Conservation (phyloP, 1,140 invertebrate species). For the Heliconius hewitsoni region DNA sequence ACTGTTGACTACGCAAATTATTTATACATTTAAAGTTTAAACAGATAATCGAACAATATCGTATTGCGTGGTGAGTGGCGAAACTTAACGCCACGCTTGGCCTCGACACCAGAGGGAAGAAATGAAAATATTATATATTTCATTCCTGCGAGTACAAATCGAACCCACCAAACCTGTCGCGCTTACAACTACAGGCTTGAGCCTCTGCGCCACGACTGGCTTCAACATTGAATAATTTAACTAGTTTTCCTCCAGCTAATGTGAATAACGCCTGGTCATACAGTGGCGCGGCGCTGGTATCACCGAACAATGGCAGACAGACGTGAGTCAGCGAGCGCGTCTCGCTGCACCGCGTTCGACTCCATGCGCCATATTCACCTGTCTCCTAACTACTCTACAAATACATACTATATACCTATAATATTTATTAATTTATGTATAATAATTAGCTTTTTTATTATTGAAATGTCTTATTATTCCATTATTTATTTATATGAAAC, state of each 20-base stretch:
- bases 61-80: not conserved
- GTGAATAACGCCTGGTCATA: constrained; percentile 29
- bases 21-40: not conserved
- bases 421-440: too few relatives aligned
- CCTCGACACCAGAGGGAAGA: too few relatives aligned
- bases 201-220: too few relatives aligned
- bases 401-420: not conserved
- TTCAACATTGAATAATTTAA: not conserved
- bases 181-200: too few relatives aligned
- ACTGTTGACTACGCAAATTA: constrained; percentile 10
- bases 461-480: not conserved
- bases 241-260: constrained; percentile 2
- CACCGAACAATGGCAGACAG: constrained; percentile 62
- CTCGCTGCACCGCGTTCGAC: constrained; percentile 24
- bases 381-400: not conserved
- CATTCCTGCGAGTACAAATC: too few relatives aligned
- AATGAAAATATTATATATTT: too few relatives aligned
- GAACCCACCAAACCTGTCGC: too few relatives aligned
- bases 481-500: too few relatives aligned
- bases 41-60: not conserved
- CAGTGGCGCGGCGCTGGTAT: constrained; percentile 41
- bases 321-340: constrained; percentile 58
- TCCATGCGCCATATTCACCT: constrained; percentile 19
- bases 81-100: too few relatives aligned
- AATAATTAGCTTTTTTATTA: not conserved